Conservation (phyloP, 2,797 vertebrate genomes). For the Lagorchestes hirsutus region DNA sequence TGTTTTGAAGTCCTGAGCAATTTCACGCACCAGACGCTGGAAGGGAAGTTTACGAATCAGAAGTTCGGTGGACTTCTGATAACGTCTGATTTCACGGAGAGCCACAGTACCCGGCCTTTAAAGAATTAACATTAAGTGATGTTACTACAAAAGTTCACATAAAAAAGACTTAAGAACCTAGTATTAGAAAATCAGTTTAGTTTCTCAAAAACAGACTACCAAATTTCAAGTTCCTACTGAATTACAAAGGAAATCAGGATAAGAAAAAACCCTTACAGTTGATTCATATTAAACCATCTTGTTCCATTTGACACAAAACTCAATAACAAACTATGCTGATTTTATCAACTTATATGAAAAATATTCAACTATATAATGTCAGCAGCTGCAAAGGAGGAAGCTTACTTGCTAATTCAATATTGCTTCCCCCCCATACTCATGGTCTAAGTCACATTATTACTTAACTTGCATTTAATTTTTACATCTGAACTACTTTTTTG, state of each 20-base stretch:
- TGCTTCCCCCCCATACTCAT: background rate
- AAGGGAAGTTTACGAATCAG: slow-evolving; percentile 91
- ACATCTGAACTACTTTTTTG: background rate
- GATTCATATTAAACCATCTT: background rate
- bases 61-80: slow-evolving; percentile 91
- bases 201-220: background rate
- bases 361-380: background rate
- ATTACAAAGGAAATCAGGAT: background rate
- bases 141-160: slow-evolving; percentile 12
- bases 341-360: background rate
- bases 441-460: background rate
- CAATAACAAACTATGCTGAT: background rate
- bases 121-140: slow-evolving; percentile 29
- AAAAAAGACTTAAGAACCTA: background rate
- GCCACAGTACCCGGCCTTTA: slow-evolving; percentile 90
- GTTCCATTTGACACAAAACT: background rate
- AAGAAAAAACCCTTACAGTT: background rate
- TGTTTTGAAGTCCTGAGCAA: slow-evolving; percentile 92
- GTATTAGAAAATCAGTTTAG: slow-evolving; percentile 22
- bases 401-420: background rate
- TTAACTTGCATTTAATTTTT: background rate
- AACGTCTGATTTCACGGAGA: slow-evolving; percentile 90
- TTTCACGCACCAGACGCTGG: slow-evolving; percentile 90
- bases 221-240: slow-evolving; percentile 6
- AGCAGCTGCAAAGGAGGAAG: background rate